Percentiles rank a stretch among this genome's conserved stretches.
Evolutionary conservation across 2,888 invertebrate species (phyloP).

Genomic region (Eledona agricola): DNA sequence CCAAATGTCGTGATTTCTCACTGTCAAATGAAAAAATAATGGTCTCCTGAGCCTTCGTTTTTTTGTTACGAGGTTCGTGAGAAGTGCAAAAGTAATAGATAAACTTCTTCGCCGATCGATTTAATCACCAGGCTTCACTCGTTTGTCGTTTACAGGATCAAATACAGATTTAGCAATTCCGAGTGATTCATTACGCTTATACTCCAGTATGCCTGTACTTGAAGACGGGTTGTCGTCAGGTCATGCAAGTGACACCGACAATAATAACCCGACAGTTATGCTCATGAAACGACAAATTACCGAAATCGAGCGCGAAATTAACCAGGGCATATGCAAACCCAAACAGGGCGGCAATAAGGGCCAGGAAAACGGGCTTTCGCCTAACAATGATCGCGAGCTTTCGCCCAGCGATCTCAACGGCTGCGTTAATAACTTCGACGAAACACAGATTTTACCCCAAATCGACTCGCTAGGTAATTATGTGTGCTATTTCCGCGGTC

Average conservation of each 20-base stretch:
- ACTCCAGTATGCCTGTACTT: conserved; percentile 86
- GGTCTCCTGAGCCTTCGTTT: no score
- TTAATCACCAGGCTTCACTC: no score
- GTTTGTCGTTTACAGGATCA: conserved; percentile 60
- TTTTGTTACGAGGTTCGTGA: no score
- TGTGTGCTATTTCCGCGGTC: conserved; percentile 16
- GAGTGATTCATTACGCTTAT: conserved; percentile 73
- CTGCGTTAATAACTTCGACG: conserved; percentile 58
- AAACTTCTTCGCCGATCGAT: conserved; percentile 1
- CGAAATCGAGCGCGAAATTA: conserved; percentile 76
- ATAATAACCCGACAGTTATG: conserved; percentile 80
- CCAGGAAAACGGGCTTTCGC: conserved; percentile 58
- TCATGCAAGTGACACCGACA: conserved; percentile 91
- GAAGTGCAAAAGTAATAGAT: no score
- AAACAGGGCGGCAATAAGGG: conserved; percentile 44
- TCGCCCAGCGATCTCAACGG: conserved; percentile 58
- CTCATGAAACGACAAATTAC: conserved; percentile 75
- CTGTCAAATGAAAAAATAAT: no score
- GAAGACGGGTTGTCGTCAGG: conserved; percentile 95
- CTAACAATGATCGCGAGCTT: conserved; percentile 50
- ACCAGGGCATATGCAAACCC: conserved; percentile 67
- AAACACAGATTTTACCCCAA: conserved; percentile 55
- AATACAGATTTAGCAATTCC: conserved; percentile 69
- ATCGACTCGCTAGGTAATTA: conserved; percentile 57
- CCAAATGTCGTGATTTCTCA: no score